Evolutionary conservation across 2,888 invertebrate species (phyloP).

Genomic region (Diaprepes abbreviatus): DNA sequence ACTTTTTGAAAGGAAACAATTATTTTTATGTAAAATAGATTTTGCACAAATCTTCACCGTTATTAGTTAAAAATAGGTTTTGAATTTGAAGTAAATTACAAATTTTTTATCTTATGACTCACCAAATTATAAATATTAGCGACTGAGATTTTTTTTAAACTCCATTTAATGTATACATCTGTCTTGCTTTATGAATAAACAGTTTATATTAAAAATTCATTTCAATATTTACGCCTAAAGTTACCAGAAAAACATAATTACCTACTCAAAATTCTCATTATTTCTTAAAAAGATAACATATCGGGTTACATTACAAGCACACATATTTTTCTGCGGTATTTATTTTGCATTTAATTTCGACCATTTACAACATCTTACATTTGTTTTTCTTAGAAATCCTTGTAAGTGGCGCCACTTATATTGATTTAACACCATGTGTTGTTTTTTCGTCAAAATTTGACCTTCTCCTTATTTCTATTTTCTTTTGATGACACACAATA

Average conservation of each 20-base stretch:
- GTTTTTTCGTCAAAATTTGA: conserved; percentile 30
- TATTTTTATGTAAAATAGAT: too few species aligned
- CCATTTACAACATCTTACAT: conserved; percentile 28
- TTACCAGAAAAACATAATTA: neutral
- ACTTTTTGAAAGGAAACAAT: too few species aligned
- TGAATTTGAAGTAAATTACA: too few species aligned
- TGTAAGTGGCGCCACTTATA: conserved; percentile 41
- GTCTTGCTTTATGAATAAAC: too few species aligned
- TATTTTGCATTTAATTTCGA: conserved; percentile 16
- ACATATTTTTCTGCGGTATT: neutral
- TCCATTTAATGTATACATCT: too few species aligned
- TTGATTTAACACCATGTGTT: conserved; percentile 37
- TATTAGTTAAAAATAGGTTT: too few species aligned
- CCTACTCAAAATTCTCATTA: neutral
- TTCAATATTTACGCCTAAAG: too few species aligned
- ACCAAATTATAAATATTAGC: too few species aligned
- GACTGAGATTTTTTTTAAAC: too few species aligned
- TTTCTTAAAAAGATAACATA: conserved; percentile 2
- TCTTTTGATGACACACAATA: conserved; percentile 12
- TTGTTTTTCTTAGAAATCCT: conserved; percentile 45
- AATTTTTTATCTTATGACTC: too few species aligned
- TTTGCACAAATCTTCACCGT: too few species aligned
- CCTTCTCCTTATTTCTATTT: conserved; percentile 16
- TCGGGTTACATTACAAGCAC: conserved; percentile 12
- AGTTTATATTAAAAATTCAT: too few species aligned